These are phyloP conservation scores for Molossus alvarezi DNA, from an alignment of 2,797 vertebrate genomes.

Conservation along the genomic window DNA sequence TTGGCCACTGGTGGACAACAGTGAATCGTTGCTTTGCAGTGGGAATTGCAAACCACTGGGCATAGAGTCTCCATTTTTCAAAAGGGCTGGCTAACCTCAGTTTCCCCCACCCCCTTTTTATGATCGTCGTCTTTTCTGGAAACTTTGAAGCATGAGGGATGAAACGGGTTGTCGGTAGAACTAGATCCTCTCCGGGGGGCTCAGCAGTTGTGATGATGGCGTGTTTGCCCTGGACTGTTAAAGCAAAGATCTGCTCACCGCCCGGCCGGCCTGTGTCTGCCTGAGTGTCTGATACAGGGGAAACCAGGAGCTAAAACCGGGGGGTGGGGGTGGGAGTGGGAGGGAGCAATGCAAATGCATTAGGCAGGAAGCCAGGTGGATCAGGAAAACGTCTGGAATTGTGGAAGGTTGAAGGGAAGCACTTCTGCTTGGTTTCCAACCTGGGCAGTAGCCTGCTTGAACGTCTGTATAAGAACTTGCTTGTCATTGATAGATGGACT, in stretches of 20 bases:
- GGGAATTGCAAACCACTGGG: slow-evolving; percentile 11
- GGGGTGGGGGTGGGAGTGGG: neutral
- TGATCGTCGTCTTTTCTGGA: slow-evolving; percentile 68
- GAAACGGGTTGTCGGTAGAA: neutral
- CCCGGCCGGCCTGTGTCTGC: neutral
- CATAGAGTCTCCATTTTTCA: slow-evolving; percentile 20
- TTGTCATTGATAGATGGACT: slow-evolving; percentile 80
- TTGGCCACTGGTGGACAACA: neutral
- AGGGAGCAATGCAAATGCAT: neutral
- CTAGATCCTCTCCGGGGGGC: slow-evolving; percentile 9
- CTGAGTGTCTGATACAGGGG: neutral
- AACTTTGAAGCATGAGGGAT: slow-evolving; percentile 59
- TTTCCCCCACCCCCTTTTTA: neutral
- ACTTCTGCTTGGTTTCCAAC: slow-evolving; percentile 69
- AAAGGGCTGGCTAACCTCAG: neutral
- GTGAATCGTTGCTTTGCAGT: slow-evolving; percentile 59
- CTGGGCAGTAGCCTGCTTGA: slow-evolving; percentile 63
- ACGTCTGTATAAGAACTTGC: slow-evolving; percentile 74
- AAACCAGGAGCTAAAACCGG: neutral
- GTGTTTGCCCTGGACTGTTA: slow-evolving; percentile 35
- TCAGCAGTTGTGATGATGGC: slow-evolving; percentile 15
- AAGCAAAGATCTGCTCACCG: slow-evolving; percentile 35
- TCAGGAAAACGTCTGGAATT: slow-evolving; percentile 60
- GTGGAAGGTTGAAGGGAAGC: slow-evolving; percentile 70
- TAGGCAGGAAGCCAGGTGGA: slow-evolving; percentile 64